These are phyloP conservation scores for Oxytorus armatus DNA, from an alignment of 2,888 invertebrate genomes.

Conservation along the genomic window DNA sequence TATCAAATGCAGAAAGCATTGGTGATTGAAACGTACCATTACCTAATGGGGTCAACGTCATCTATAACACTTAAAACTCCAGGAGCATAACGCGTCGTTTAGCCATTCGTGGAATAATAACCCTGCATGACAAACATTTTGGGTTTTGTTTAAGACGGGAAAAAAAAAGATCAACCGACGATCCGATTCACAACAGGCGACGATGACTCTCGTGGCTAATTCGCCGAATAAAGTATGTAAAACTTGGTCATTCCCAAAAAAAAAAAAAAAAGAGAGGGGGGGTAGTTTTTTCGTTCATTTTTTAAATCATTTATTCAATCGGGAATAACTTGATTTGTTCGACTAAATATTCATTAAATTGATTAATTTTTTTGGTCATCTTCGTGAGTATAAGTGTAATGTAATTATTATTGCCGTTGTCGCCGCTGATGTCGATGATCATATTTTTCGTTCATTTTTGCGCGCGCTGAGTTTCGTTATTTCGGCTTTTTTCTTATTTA, in stretches of 20 bases:
- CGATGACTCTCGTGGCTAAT: conserved; percentile 54
- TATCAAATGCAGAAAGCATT: conserved; percentile 60
- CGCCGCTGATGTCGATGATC: conserved; percentile 36
- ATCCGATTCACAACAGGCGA: conserved; percentile 62
- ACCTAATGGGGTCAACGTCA: conserved; percentile 62
- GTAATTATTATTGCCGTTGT: conserved; percentile 15
- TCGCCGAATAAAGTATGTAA: background rate
- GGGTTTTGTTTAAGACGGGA: conserved; percentile 60
- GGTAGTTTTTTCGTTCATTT: conserved; percentile 71
- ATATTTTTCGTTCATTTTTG: conserved; percentile 41
- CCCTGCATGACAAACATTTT: conserved; percentile 74
- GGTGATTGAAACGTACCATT: conserved; percentile 66
- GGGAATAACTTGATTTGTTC: conserved; percentile 68
- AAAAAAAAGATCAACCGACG: conserved; percentile 31
- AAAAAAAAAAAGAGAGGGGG: conserved; percentile 62
- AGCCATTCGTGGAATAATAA: conserved; percentile 77
- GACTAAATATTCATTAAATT: conserved; percentile 61
- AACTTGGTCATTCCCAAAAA: conserved; percentile 1
- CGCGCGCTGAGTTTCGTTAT: conserved; percentile 14
- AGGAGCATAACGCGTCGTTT: conserved; percentile 65
- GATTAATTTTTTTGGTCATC: conserved; percentile 40
- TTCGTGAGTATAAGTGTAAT: conserved; percentile 33
- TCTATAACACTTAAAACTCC: conserved; percentile 67
- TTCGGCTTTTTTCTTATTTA: conserved; percentile 62
- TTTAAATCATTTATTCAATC: conserved; percentile 74